Percentiles rank a stretch among this genome's conserved stretches.
These are phyloP conservation scores for Sesia bembeciformis DNA, from an alignment of 2,888 invertebrate species.

Conservation along the genomic window DNA sequence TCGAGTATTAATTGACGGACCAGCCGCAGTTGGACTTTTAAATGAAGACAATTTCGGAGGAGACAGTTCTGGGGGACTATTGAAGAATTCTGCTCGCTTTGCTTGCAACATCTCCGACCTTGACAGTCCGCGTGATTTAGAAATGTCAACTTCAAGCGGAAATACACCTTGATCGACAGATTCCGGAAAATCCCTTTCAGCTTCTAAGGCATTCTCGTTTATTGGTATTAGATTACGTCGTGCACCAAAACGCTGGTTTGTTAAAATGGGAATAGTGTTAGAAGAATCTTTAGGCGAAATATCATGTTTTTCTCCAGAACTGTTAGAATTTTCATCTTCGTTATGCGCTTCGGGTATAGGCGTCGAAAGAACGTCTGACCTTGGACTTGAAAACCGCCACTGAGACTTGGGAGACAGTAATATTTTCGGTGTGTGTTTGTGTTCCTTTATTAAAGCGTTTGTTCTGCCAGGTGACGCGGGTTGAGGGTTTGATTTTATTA, in stretches of 20 bases:
- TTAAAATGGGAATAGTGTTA: constrained; percentile 63
- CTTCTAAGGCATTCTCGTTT: constrained; percentile 42
- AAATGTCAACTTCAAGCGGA: constrained; percentile 56
- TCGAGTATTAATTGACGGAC: constrained; percentile 21
- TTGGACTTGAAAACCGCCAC: constrained; percentile 82
- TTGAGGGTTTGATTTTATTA: constrained; percentile 62
- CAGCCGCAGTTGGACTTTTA: constrained; percentile 35
- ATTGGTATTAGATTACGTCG: constrained; percentile 61
- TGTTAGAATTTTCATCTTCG: constrained; percentile 82
- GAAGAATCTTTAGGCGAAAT: constrained; percentile 37
- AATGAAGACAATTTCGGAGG: constrained; percentile 58
- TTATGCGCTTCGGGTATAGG: constrained; percentile 89
- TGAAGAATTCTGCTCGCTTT: constrained; percentile 76
- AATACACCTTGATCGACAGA: constrained; percentile 55
- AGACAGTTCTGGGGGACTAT: constrained; percentile 44
- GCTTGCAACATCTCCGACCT: constrained; percentile 74
- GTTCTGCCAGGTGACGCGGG: constrained; percentile 73
- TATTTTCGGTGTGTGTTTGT: constrained; percentile 76
- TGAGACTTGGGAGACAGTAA: constrained; percentile 80
- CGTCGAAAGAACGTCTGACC: constrained; percentile 88
- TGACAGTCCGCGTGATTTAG: constrained; percentile 38
- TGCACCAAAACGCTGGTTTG: constrained; percentile 66
- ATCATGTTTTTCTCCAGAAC: constrained; percentile 72
- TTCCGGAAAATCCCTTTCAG: constrained; percentile 34
- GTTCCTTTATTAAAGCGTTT: constrained; percentile 61